Conservation (phyloP, 2,797 vertebrate genomes). For the Myripristis murdjan region DNA sequence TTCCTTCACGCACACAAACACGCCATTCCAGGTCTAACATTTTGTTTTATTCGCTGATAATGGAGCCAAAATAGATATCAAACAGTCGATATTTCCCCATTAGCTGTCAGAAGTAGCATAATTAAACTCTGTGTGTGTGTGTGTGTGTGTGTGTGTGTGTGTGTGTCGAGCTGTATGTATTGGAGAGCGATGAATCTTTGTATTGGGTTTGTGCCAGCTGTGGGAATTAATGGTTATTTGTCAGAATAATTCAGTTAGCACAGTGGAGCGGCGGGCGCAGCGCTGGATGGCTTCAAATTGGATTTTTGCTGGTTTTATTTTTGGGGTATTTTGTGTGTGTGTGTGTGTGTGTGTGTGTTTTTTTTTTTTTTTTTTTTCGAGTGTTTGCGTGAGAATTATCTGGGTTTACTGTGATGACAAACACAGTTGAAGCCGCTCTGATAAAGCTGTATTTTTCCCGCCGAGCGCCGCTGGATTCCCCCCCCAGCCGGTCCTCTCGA, state of each 20-base stretch:
- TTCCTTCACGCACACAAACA: too few relatives aligned
- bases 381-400: background rate
- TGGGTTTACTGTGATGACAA: background rate
- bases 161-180: conserved; percentile 9
- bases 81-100: conserved; percentile 46
- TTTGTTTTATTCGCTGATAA: conserved; percentile 37
- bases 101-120: conserved; percentile 29
- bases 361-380: background rate
- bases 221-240: conserved; percentile 67
- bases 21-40: too few relatives aligned
- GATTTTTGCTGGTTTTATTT: conserved; percentile 27
- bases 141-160: conserved; percentile 8
- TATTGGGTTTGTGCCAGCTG: conserved; percentile 51
- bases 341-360: background rate
- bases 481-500: too few relatives aligned
- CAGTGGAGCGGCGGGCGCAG: conserved; percentile 42
- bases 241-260: conserved; percentile 55
- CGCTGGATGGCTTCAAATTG: conserved; percentile 20
- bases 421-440: background rate
- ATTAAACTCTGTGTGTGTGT: conserved; percentile 32
- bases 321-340: background rate
- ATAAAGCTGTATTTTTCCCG: too few relatives aligned
- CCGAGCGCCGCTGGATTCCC: too few relatives aligned
- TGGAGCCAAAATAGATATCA: conserved; percentile 50
- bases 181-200: conserved; percentile 43